Percentiles rank a stretch among this genome's conserved stretches.
Evolutionary conservation across 1,140 invertebrate genomes (phyloP).

Genomic region (Homarus americanus): DNA sequence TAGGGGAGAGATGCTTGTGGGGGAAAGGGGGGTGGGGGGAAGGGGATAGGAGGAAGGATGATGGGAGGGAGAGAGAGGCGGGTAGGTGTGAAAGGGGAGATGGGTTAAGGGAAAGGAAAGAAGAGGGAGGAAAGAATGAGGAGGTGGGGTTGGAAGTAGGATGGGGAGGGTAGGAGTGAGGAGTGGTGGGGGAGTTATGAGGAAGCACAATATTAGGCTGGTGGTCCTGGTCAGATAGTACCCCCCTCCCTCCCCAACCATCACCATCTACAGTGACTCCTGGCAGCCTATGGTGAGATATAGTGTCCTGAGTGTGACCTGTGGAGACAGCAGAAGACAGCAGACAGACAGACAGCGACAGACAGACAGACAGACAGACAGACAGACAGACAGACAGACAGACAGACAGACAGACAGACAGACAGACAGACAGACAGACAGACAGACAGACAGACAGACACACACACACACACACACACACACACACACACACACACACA

Average conservation of each 20-base stretch:
- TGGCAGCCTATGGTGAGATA: no score
- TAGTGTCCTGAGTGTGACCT: no score
- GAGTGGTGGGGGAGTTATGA: no score
- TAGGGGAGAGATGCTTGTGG: neutral
- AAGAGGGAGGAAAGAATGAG: neutral
- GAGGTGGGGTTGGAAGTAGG: neutral
- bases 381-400: neutral
- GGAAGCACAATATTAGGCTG: no score
- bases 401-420: neutral
- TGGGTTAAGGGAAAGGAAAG: neutral
- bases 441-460: neutral
- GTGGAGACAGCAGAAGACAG: no score
- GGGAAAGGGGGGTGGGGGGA: neutral
- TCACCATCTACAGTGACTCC: no score
- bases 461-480: conserved; percentile 6
- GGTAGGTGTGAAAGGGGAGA: neutral
- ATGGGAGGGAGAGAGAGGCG: neutral
- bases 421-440: neutral
- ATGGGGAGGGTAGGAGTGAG: no score
- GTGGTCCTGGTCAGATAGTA: no score
- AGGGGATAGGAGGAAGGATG: neutral
- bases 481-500: no score
- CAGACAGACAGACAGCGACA: no score
- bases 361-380: neutral
- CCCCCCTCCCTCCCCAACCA: no score